These are phyloP conservation scores for Rhizoglyphus robini DNA, from an alignment of 1,140 invertebrate species.

Conservation along the genomic window DNA sequence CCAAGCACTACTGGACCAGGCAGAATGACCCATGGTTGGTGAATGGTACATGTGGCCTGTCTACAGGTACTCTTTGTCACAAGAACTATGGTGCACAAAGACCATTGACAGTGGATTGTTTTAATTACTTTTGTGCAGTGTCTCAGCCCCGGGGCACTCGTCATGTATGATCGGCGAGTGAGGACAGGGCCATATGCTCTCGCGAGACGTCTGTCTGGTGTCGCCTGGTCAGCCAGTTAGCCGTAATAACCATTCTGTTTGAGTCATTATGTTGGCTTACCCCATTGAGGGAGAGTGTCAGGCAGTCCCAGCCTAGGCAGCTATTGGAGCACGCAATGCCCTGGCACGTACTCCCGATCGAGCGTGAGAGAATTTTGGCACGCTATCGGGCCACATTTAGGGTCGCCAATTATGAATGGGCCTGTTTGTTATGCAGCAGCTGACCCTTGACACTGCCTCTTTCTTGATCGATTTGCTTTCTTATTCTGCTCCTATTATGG, in stretches of 20 bases:
- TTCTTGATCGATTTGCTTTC: slow-evolving; percentile 4
- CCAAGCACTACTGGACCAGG: too few relatives aligned
- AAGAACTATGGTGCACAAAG: too few relatives aligned
- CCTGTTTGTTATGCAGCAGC: slow-evolving; percentile 15
- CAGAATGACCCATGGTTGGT: too few relatives aligned
- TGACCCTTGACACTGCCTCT: slow-evolving; percentile 8
- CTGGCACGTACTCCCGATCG: background rate
- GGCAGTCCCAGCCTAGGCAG: background rate
- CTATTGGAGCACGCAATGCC: background rate
- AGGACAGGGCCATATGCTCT: background rate
- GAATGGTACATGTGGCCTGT: too few relatives aligned
- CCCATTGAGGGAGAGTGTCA: background rate
- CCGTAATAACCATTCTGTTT: background rate
- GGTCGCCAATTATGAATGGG: slow-evolving; percentile 12
- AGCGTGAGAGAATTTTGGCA: background rate
- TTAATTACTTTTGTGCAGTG: too few relatives aligned
- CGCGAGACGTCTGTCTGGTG: background rate
- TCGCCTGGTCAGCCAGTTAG: background rate
- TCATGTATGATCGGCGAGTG: too few relatives aligned
- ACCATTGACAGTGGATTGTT: too few relatives aligned
- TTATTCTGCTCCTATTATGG: slow-evolving; percentile 11
- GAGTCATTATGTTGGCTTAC: background rate
- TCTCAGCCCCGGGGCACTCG: too few relatives aligned
- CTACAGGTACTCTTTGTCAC: too few relatives aligned
- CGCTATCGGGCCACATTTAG: background rate